Evolutionary conservation across 2,888 invertebrate genomes (phyloP).

Genomic region (Mesodorylaimus sp.): DNA sequence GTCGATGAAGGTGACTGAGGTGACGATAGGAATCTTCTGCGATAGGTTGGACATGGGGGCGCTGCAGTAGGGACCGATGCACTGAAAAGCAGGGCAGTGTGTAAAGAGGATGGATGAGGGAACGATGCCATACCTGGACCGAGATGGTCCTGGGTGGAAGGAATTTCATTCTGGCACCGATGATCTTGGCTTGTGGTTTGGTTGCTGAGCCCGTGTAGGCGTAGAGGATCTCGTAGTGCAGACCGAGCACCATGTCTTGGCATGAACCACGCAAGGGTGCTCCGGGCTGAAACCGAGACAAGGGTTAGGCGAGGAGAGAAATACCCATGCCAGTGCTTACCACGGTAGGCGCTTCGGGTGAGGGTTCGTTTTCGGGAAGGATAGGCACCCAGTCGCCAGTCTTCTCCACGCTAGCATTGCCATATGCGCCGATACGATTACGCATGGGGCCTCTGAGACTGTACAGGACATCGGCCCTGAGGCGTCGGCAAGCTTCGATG

Average conservation of each 20-base stretch:
- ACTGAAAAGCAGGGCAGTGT: slow-evolving; percentile 6
- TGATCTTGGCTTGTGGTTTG: slow-evolving; percentile 37
- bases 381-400: slow-evolving; percentile 31
- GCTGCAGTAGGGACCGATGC: slow-evolving; percentile 5
- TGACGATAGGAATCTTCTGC: slow-evolving; percentile 29
- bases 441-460: not conserved
- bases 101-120: no score
- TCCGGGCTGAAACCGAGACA: no score
- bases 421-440: slow-evolving; percentile 27
- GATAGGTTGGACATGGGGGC: not conserved
- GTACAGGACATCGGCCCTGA: not conserved
- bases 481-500: not conserved
- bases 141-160: slow-evolving; percentile 15
- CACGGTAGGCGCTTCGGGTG: no score
- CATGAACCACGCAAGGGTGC: slow-evolving; percentile 10
- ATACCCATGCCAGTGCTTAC: no score
- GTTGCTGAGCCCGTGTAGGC: slow-evolving; percentile 36
- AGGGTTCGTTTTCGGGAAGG: slow-evolving; percentile 7
- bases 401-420: slow-evolving; percentile 21
- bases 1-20: slow-evolving; percentile 38
- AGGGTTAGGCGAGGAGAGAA: no score
- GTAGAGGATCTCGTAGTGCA: slow-evolving; percentile 34
- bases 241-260: slow-evolving; percentile 19
- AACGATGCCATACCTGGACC: slow-evolving; percentile 8
- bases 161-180: slow-evolving; percentile 29